Evolutionary conservation across 2,113 vertebrate species (phyloP), one percentile per base, ranked within the genome.

Genomic region (Mastomys natalensis): DNA sequence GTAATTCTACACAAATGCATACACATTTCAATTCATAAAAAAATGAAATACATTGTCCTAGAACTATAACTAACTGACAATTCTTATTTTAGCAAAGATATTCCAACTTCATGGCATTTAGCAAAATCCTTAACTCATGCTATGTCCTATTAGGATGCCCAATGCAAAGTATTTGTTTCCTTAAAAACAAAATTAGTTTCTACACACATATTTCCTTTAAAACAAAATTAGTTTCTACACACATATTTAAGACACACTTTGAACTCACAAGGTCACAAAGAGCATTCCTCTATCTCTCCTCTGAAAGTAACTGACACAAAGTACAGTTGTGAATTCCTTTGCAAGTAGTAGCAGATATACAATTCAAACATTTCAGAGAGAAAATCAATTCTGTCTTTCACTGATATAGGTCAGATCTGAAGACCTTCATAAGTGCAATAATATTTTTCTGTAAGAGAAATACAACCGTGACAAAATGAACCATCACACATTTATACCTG

Each of bases 381-480:
- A 85, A 93, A 90, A 93, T 51, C 31, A 55, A 64, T 76, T 70
- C 0, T 40, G 15, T 77, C 87, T 88, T 91, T 94, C 95, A 93
- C 0, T 60, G 55, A 78, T 7, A 80, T 3, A 45, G 4, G 2
- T 70, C 62, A 88, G n/a, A 90, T 31, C 82, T 73, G 70, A 87
- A 95, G 87, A 70, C 31, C 66, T 88, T 91, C 68, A 64, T 55
- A 96, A 95, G 80, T 66, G 74, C 19, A 64, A 10, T 58, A 58
- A 34, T 22, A 64, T 66, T 87, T 76, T 94, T 90, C 68, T 90
- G 21, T 34, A 82, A 90, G 37, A 96, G 51, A 95, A 97, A 94
- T 29, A 29, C n/a, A 89, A 81, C 72, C 40, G n/a, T 73, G 68
- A 19, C 9, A 58, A 19, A 43, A 40, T 84, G 19, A 94, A 62